These are phyloP conservation scores for Andricus curvator DNA, from an alignment of 2,888 invertebrate genomes.

Conservation along the genomic window DNA sequence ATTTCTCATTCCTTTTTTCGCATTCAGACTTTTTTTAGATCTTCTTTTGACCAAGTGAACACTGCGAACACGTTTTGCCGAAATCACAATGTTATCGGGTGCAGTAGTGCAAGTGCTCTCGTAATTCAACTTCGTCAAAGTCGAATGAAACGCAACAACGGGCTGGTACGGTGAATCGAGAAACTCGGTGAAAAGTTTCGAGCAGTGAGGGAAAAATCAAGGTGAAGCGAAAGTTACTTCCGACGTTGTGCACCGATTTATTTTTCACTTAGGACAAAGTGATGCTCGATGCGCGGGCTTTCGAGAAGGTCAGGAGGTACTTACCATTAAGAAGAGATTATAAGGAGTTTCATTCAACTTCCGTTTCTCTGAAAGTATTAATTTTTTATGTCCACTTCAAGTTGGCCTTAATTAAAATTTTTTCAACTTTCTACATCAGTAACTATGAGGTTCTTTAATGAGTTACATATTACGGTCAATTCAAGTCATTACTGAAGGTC, in stretches of 20 bases:
- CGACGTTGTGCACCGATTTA: constrained; percentile 17
- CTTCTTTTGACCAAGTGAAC: constrained; percentile 7
- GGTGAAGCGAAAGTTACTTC: constrained; percentile 36
- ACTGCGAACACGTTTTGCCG: not conserved
- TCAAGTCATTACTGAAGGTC: not conserved
- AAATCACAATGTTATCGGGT: constrained; percentile 11
- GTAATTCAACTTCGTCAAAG: constrained; percentile 36
- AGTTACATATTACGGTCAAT: not conserved
- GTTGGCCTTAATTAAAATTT: not conserved
- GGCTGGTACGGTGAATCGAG: constrained; percentile 20
- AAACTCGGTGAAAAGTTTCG: constrained; percentile 35
- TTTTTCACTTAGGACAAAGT: constrained; percentile 16
- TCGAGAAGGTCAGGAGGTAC: not conserved
- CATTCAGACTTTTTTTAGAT: not conserved
- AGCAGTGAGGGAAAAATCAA: constrained; percentile 29
- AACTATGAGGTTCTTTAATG: not conserved
- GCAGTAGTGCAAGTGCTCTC: constrained; percentile 26
- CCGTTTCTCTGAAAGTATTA: not conserved
- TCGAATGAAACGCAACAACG: constrained; percentile 34
- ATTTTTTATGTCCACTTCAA: not conserved
- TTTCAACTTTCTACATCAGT: not conserved
- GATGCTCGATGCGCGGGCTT: not conserved
- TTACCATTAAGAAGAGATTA: constrained; percentile 4
- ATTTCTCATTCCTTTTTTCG: not conserved
- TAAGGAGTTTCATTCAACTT: not conserved